These are phyloP conservation scores for Eumerus sabulonum DNA, from an alignment of 2,888 invertebrate species.

Conservation along the genomic window DNA sequence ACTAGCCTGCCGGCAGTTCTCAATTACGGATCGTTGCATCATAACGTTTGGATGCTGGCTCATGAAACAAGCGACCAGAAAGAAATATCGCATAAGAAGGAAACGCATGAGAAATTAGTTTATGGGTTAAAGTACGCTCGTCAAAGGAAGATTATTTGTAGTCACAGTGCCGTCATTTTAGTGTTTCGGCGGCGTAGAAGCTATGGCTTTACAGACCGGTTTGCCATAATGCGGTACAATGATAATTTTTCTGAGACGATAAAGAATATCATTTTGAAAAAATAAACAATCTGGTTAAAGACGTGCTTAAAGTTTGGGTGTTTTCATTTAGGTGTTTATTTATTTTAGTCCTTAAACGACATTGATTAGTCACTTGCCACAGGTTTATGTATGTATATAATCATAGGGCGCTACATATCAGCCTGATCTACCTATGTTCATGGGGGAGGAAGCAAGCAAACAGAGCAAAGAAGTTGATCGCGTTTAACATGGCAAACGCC, in stretches of 20 bases:
- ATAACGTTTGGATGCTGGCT: constrained; percentile 69
- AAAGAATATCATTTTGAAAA: constrained; percentile 11
- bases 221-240: constrained; percentile 72
- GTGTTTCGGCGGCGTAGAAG: constrained; percentile 71
- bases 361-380: too few relatives aligned
- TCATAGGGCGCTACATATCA: too few relatives aligned
- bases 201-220: constrained; percentile 73
- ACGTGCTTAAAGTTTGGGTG: too few relatives aligned
- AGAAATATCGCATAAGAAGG: constrained; percentile 62
- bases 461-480: too few relatives aligned
- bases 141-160: constrained; percentile 62
- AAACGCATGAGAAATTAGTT: constrained; percentile 70
- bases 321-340: too few relatives aligned
- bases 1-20: constrained; percentile 72
- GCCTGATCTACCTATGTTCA: too few relatives aligned
- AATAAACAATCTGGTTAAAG: constrained; percentile 9
- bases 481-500: too few relatives aligned
- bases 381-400: too few relatives aligned
- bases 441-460: too few relatives aligned
- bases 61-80: background rate
- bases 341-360: too few relatives aligned
- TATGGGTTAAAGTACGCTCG: constrained; percentile 72
- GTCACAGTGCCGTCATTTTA: constrained; percentile 71
- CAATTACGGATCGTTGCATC: constrained; percentile 73
- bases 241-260: constrained; percentile 60